These are phyloP conservation scores for Chelonus formosanus DNA, from an alignment of 2,888 invertebrate species.

Conservation along the genomic window DNA sequence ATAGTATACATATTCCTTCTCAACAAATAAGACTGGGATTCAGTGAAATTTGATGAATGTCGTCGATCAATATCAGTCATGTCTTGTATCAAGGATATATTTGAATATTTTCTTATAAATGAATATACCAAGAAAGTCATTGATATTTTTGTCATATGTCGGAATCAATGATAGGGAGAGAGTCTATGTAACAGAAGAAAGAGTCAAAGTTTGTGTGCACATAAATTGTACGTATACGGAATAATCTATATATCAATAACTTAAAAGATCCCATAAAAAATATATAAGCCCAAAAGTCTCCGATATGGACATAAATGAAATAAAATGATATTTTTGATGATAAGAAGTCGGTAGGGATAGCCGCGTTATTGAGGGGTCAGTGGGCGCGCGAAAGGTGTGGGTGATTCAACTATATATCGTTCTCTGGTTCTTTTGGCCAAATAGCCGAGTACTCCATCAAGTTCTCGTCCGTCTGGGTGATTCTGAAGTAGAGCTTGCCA, in stretches of 20 bases:
- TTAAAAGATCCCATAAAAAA: slow-evolving; percentile 38
- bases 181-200: slow-evolving; percentile 31
- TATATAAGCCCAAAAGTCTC: slow-evolving; percentile 27
- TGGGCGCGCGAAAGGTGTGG: slow-evolving; percentile 35
- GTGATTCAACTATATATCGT: not conserved
- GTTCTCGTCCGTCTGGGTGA: slow-evolving; percentile 53
- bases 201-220: slow-evolving; percentile 22
- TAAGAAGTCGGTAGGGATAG: slow-evolving; percentile 52
- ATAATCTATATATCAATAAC: slow-evolving; percentile 47
- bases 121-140: slow-evolving; percentile 8
- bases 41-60: slow-evolving; percentile 57
- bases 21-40: slow-evolving; percentile 56
- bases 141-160: slow-evolving; percentile 25
- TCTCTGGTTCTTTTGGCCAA: slow-evolving; percentile 37
- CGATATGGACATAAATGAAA: slow-evolving; percentile 63
- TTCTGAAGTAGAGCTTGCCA: slow-evolving; percentile 58
- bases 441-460: slow-evolving; percentile 59
- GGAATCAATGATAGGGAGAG: slow-evolving; percentile 3
- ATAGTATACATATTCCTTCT: slow-evolving; percentile 59
- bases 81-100: slow-evolving; percentile 10
- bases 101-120: not conserved
- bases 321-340: slow-evolving; percentile 63
- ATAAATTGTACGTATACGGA: slow-evolving; percentile 19
- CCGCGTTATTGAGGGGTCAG: slow-evolving; percentile 60
- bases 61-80: slow-evolving; percentile 55